Evolutionary conservation across 1,140 invertebrate genomes (phyloP), one percentile per base, ranked within the genome.

Genomic region (Dendrolimus kikuchii): DNA sequence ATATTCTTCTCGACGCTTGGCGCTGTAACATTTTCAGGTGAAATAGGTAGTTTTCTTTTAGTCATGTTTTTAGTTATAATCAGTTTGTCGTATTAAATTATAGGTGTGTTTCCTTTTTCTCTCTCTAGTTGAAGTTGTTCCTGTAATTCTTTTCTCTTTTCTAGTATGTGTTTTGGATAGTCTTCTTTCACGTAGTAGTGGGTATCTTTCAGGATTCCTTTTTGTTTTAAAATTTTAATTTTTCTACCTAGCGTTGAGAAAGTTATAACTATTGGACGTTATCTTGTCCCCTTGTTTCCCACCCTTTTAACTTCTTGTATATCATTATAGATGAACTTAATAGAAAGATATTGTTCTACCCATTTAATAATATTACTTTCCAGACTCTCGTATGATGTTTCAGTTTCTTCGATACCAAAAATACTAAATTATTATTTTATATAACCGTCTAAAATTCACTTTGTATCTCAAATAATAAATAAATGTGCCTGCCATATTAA

Each of bases 251-350:
- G 45, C 6, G n/a, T 55, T 40, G 49, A n/a, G 38, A 55, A 45
- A 8, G 56, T 58, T 46, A 58, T 10, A 8, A 58, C 41, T 53
- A 62, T 55, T 46, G 55, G 56, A 47, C 60, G 51, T 6, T 7
- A 10, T 5, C 36, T 48, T 46, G 53, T 56, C 8, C 9, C 53
- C 51, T 62, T 62, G 37, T 58, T 59, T 9, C 60, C 60, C 4
- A 58, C 41, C 56, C 60, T 52, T 42, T 7, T 63, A 4, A 56
- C 43, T 10, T 50, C 53, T 47, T 63, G 49, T 36, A 62, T 55
- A 37, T 58, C 55, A 6, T 40, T 61, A 47, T 51, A 40, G 1
- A 10, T 7, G 37, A 60, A n/a, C 39, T 60, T 49, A 9, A 52
- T 40, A 38, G 45, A 44, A 38, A 60, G 40, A 37, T 51, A 38